Conservation (phyloP, 2,113 vertebrate species). For the Pseudorhombus dupliciocellatus region DNA sequence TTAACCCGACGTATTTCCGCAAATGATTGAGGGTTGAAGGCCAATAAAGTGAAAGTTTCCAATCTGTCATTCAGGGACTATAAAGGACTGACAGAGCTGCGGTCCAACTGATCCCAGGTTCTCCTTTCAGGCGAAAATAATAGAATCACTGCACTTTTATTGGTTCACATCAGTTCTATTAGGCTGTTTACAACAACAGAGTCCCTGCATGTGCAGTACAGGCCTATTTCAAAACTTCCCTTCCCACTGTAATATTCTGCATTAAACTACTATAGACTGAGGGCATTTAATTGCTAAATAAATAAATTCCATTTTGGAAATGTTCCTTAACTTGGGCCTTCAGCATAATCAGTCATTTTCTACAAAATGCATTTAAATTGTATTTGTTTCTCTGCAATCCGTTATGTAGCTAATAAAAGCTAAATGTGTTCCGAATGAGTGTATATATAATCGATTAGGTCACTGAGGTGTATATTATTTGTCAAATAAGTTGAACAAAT, state of each 20-base stretch:
- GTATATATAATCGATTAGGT: not conserved
- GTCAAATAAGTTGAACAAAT: not conserved
- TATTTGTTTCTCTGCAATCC: not conserved
- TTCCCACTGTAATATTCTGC: not conserved
- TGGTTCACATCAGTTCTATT: not conserved
- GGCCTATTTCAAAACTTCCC: slow-evolving; percentile 4
- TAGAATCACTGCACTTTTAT: not conserved
- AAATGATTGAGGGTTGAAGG: slow-evolving; percentile 51
- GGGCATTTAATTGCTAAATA: slow-evolving; percentile 11
- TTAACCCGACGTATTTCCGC: slow-evolving; percentile 63
- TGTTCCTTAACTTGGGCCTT: not conserved
- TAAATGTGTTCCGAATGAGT: not conserved
- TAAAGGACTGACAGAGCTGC: slow-evolving; percentile 9
- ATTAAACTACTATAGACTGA: not conserved
- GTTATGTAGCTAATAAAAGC: not conserved
- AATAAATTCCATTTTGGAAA: not conserved
- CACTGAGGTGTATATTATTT: not conserved
- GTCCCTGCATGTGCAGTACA: not conserved
- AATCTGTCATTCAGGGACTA: slow-evolving; percentile 36
- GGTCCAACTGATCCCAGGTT: slow-evolving; percentile 1
- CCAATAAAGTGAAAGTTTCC: slow-evolving; percentile 50
- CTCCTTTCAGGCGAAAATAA: slow-evolving; percentile 7
- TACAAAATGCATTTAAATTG: not conserved
- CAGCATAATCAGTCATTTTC: slow-evolving; percentile 19
- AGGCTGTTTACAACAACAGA: not conserved